These are phyloP conservation scores for Glossophaga mutica DNA, from an alignment of 2,797 vertebrate species.

Conservation along the genomic window DNA sequence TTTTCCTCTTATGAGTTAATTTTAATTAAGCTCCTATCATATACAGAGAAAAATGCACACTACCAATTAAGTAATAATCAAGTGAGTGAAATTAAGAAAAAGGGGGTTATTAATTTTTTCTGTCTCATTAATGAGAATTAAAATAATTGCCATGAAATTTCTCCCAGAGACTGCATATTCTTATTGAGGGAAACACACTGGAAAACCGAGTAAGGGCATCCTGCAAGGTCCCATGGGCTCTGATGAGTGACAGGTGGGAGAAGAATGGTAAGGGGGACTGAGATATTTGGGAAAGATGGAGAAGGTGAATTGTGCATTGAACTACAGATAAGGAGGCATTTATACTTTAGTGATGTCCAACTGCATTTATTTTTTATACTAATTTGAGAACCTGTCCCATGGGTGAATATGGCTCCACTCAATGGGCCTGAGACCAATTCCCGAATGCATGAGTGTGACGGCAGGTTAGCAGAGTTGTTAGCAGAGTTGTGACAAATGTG, in stretches of 20 bases:
- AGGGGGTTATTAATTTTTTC: neutral
- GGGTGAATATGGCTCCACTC: neutral
- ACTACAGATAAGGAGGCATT: neutral
- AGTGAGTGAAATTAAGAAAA: constrained; percentile 27
- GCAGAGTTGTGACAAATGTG: neutral
- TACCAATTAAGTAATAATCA: constrained; percentile 2
- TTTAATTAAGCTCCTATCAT: constrained; percentile 11
- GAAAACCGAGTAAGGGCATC: neutral
- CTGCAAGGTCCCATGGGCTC: neutral
- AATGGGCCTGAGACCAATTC: neutral
- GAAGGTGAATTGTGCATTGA: neutral
- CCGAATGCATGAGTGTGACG: neutral
- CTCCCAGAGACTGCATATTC: neutral
- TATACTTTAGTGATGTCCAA: neutral
- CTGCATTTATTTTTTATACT: neutral
- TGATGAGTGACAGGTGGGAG: neutral
- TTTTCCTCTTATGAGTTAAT: constrained; percentile 27
- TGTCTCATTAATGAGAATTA: neutral
- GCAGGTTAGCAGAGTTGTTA: neutral
- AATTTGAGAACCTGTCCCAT: neutral
- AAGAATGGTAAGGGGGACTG: neutral
- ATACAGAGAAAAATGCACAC: neutral
- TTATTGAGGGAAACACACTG: neutral
- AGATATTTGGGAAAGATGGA: neutral
- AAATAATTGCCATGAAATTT: constrained; percentile 1